Evolutionary conservation across 2,888 invertebrate species (phyloP).

Genomic region (Hyalella azteca): DNA sequence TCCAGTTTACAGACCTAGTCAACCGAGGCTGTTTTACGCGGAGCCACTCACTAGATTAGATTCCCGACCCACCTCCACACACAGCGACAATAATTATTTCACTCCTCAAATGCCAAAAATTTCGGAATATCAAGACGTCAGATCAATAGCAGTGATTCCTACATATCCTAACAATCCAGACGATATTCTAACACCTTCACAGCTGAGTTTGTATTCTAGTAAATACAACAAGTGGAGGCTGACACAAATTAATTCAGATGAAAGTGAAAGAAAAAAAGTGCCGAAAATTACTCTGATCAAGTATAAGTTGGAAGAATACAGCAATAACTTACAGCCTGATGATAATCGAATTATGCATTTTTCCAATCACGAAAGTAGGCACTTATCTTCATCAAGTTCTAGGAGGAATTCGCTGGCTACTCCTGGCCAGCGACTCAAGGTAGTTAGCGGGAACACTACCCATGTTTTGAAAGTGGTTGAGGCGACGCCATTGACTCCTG

Average conservation of each 20-base stretch:
- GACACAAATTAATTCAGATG: not conserved
- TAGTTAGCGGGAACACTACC: not conserved
- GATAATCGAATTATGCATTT: not conserved
- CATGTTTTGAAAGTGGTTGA: slow-evolving; percentile 9
- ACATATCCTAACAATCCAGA: slow-evolving; percentile 1
- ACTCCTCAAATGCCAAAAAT: not conserved
- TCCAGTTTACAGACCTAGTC: not conserved
- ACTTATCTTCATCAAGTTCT: not conserved
- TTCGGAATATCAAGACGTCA: not conserved
- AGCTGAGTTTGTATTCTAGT: not conserved
- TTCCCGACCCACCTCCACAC: not conserved
- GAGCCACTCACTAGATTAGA: slow-evolving; percentile 11
- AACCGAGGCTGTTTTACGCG: slow-evolving; percentile 22
- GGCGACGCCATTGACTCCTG: slow-evolving; percentile 14
- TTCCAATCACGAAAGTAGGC: not conserved
- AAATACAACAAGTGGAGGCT: slow-evolving; percentile 34
- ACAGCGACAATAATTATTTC: not conserved
- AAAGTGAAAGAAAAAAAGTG: not conserved
- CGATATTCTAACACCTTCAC: not conserved
- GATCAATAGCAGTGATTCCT: not conserved
- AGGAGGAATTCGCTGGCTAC: not conserved
- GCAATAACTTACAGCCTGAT: not conserved
- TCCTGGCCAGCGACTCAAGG: not conserved
- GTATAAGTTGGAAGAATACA: slow-evolving; percentile 18
- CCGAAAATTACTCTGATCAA: slow-evolving; percentile 33